Evolutionary conservation across 2,888 invertebrate genomes (phyloP), one percentile per base, ranked within the genome.

Genomic region (Biston stratarius): DNA sequence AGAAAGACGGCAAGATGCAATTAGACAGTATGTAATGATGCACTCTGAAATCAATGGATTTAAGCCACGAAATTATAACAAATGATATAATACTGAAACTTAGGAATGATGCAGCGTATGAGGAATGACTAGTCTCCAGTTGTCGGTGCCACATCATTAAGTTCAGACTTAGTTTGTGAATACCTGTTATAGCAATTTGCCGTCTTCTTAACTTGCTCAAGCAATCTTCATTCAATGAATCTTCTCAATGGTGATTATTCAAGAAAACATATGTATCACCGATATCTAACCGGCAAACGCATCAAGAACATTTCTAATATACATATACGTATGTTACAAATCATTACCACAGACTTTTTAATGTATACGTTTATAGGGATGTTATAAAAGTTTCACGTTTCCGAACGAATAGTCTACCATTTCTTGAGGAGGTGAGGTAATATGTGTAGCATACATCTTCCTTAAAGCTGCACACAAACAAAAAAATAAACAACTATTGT

Each of bases 1-100:
- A 91, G 87, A 92, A 92, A 94, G 94, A 94, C 94, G 94, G 94
- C 94, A 94, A 93, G 91, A 91, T 93, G 94, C 92, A 88, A 90
- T 89, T 85, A 89, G 85, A 88, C 78, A 86, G 83, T 84, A 81
- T 79, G 59, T 59, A 59, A 59, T 59, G 87, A 88, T 87, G 88
- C 82, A 82, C 78, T 88, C 89, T 89, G 83, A 92, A 91, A 93
- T 86, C 82, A 88, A 91, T 89, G 87, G 83, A 84, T 85, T 82
- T 82, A 89, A 88, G 87, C 88, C 78, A 87, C 81, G 80, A 88
- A 88, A 89, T 82, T 75, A 89, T 81, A 87, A 86, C 58, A 63
- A 63, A 74, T 86, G 64, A 73, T 86, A 86, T 78, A 87, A 88
- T 77, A 80, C 74, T 84, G 84, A 82, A 86, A 89, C 80, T 86